phyloP scores from a whole-genome alignment of 2,888 invertebrate species.

The Eristalinus aeneus region DNA sequence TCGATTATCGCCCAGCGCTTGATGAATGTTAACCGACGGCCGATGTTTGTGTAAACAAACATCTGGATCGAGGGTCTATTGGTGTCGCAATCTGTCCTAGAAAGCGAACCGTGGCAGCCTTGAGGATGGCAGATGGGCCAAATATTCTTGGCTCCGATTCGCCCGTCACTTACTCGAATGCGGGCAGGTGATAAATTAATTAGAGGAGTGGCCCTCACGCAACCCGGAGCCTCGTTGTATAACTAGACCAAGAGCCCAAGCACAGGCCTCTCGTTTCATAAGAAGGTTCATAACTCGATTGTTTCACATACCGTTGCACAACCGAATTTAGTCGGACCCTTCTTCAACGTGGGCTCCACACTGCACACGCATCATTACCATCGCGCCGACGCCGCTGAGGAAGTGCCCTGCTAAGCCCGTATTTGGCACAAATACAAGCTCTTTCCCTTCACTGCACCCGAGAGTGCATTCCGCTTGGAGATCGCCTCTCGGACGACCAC shows the following conservation, averaged over 20 bases:
- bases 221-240: background rate
- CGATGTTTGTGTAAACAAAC: background rate
- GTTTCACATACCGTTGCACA: slow-evolving; percentile 14
- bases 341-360: background rate
- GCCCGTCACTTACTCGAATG: too few relatives aligned
- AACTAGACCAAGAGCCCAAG: slow-evolving; percentile 1
- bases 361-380: background rate
- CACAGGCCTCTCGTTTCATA: background rate
- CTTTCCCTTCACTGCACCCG: background rate
- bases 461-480: slow-evolving; percentile 13
- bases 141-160: too few relatives aligned
- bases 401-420: background rate
- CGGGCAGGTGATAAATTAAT: too few relatives aligned
- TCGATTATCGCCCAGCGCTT: slow-evolving; percentile 15
- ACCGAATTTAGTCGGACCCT: background rate
- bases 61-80: background rate
- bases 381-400: background rate
- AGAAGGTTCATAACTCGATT: slow-evolving; percentile 6
- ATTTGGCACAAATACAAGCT: background rate
- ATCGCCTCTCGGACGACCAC: background rate
- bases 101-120: too few relatives aligned
- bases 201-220: background rate
- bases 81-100: background rate
- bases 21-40: background rate
- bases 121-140: too few relatives aligned